Conservation (phyloP, 2,113 vertebrate species). For the Phylloscopus trochiloides region DNA sequence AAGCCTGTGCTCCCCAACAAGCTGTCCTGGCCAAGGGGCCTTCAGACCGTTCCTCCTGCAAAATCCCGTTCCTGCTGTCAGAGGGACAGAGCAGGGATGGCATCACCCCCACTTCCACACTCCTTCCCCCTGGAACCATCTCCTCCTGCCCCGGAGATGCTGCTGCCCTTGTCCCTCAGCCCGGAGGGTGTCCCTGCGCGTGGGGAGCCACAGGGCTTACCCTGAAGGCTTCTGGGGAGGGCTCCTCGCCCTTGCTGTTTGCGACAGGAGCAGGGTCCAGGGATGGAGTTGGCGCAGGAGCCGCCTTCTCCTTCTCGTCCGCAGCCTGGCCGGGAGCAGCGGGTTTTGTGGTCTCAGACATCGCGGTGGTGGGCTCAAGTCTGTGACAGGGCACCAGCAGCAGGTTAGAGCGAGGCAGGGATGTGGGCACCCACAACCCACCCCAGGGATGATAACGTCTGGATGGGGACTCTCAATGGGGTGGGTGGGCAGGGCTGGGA, state of each 20-base stretch:
- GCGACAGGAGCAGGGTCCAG: neutral
- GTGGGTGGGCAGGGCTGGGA: neutral
- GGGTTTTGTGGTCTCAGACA: conserved; percentile 87
- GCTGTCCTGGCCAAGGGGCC: neutral
- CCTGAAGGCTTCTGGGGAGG: conserved; percentile 80
- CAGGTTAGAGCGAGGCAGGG: neutral
- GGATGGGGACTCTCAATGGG: neutral
- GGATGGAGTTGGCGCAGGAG: conserved; percentile 8
- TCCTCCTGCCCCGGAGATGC: neutral
- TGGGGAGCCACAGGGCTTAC: conserved; percentile 70
- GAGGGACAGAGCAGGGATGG: neutral
- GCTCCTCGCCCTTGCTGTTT: conserved; percentile 82
- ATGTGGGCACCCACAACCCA: neutral
- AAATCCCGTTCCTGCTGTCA: neutral
- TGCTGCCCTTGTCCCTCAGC: neutral
- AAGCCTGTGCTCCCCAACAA: neutral
- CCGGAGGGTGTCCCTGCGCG: fast-evolving
- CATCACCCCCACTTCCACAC: fast-evolving
- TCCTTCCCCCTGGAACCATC: neutral
- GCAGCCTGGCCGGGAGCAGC: conserved; percentile 75
- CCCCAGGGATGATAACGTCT: fast-evolving
- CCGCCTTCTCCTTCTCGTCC: conserved; percentile 84
- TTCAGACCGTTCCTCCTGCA: neutral
- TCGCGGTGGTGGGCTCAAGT: conserved; percentile 63
- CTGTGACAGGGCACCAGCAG: conserved; percentile 28